Base-by-base conservation (phyloP, 1,140 invertebrate genomes). In the Cecropterus lyciades region DNA sequence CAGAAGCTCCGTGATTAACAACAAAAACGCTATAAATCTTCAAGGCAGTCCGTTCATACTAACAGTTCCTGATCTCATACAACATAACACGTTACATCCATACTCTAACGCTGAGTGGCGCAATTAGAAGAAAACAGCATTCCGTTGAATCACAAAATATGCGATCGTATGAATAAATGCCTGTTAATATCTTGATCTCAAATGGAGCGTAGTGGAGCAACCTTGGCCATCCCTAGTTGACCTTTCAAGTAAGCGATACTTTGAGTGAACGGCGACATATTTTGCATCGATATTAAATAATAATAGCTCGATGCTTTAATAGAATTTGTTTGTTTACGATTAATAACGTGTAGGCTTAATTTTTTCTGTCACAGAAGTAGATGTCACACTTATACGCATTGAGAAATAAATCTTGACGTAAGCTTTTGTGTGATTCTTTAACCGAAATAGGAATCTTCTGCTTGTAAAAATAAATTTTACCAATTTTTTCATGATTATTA, bases 171-270 rank as follows among this genome's bases (percentile, higher is more conserved):
- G 14, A 59, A 66, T 49, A 48, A 56, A 48, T 42, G 55, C 27
- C 15, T 49, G 30, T 70, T 71, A 67, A 67, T 65, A 55, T 70
- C 48, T 57, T 65, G n/a, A 45, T 45, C 13, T 67, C 60, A 72
- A 69, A 43, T 63, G 72, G 63, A 73, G 66, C 52, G 55, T 67
- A 72, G 67, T 75, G 59, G 68, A 72, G 70, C 73, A 72, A 51
- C 82, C 82, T 84, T 82, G 74, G 57, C 57, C 76, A 79, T 81
- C 81, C 67, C 65, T 70, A 45, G 74, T 46, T 70, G 75, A 78
- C 79, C 79, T 84, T 81, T 81, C n/a, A n/a, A 51, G 43, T 45
- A 73, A 56, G 48, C 55, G 56, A 52, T 63, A 66, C 67, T 60
- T 57, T 43, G 16, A 63, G 79, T 80, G 75, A 78, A 65, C 48